Evolutionary conservation across 2,888 invertebrate genomes (phyloP).

Genomic region (Seladonia tumulorum): DNA sequence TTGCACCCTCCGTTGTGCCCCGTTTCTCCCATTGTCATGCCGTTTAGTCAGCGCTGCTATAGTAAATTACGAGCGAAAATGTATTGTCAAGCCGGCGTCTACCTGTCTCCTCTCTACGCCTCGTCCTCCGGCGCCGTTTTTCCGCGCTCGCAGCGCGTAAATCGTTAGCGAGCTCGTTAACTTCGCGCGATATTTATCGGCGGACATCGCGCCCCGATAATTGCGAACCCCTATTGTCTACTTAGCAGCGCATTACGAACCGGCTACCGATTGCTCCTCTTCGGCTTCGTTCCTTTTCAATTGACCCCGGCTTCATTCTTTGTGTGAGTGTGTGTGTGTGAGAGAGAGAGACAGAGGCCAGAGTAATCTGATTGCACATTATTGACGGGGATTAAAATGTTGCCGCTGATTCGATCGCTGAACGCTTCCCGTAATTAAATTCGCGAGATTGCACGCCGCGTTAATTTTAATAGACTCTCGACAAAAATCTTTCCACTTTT

Average conservation of each 20-base stretch:
- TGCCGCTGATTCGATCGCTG: background rate
- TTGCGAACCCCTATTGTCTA: conserved; percentile 41
- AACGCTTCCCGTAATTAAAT: background rate
- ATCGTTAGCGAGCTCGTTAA: conserved; percentile 60
- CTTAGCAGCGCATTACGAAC: conserved; percentile 34
- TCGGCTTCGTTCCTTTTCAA: conserved; percentile 28
- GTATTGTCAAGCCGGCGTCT: conserved; percentile 41
- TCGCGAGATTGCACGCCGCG: background rate
- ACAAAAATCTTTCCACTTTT: background rate
- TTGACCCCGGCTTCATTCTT: background rate
- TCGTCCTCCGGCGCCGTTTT: conserved; percentile 19
- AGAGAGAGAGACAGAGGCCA: background rate
- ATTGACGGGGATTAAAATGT: background rate
- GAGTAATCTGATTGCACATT: background rate
- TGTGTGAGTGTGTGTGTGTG: background rate
- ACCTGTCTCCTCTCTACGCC: background rate
- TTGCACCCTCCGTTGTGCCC: background rate
- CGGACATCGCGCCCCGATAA: conserved; percentile 26
- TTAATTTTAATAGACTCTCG: background rate
- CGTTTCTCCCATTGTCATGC: conserved; percentile 20
- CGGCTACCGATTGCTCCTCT: conserved; percentile 33
- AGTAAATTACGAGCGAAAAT: conserved; percentile 58
- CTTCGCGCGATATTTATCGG: conserved; percentile 56
- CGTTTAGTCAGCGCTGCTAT: conserved; percentile 43
- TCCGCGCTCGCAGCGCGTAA: conserved; percentile 48